Conservation (phyloP, 2,113 vertebrate species). For the Empidonax alnorum region DNA sequence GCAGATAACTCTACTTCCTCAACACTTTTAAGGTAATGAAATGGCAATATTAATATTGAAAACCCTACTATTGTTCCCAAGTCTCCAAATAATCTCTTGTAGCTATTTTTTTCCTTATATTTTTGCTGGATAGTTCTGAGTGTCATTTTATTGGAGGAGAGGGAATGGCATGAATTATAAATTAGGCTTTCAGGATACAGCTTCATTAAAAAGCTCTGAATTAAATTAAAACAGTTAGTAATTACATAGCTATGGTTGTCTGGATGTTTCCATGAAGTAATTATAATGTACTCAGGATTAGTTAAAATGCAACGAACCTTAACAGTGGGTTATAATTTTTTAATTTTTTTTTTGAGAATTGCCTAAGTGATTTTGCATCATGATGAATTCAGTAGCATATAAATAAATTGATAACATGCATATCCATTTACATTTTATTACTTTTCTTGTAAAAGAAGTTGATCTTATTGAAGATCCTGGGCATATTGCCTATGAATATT, state of each 20-base stretch:
- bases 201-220: slow-evolving; percentile 29
- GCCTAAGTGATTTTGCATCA: background rate
- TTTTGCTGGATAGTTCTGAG: background rate
- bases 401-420: background rate
- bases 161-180: slow-evolving; percentile 9
- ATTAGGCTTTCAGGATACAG: slow-evolving; percentile 13
- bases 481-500: background rate
- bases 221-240: slow-evolving; percentile 50
- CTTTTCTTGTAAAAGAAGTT: background rate
- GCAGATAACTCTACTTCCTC: slow-evolving; percentile 77
- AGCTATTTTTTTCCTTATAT: background rate
- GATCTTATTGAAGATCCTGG: background rate
- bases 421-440: background rate
- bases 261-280: slow-evolving; percentile 39
- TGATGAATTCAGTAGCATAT: background rate
- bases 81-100: background rate
- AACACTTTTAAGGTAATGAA: slow-evolving; percentile 81
- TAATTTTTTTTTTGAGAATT: background rate
- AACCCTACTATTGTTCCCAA: background rate
- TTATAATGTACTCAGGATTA: slow-evolving; percentile 11
- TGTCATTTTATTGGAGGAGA: background rate
- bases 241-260: slow-evolving; percentile 21
- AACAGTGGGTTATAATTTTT: background rate
- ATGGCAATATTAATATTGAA: background rate
- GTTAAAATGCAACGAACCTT: slow-evolving; percentile 22